Percentiles rank a stretch among this genome's conserved stretches.
These are phyloP conservation scores for Liparis tanakae DNA, from an alignment of 2,797 vertebrate species.

Conservation along the genomic window DNA sequence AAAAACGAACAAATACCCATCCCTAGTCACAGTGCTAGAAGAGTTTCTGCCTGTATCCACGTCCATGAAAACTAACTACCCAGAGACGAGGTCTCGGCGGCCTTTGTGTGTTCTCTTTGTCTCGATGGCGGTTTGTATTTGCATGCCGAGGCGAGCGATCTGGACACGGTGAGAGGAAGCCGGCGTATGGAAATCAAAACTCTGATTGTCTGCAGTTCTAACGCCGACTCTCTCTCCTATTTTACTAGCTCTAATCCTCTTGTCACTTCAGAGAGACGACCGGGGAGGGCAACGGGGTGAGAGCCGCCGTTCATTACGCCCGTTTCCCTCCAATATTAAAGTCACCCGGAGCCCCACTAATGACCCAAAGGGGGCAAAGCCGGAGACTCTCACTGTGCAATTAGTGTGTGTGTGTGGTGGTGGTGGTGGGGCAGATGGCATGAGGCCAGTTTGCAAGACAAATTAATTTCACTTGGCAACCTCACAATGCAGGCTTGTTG, in stretches of 20 bases:
- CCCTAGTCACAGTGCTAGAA: neutral
- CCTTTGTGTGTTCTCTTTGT: constrained; percentile 10
- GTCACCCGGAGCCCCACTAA: constrained; percentile 18
- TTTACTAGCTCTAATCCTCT: constrained; percentile 9
- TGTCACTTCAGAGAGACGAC: constrained; percentile 35
- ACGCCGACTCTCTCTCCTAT: neutral
- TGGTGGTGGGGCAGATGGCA: constrained; percentile 60
- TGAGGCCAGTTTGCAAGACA: constrained; percentile 64
- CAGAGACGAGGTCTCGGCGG: neutral
- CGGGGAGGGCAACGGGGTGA: constrained; percentile 27
- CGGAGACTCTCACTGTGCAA: constrained; percentile 57
- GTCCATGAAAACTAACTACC: neutral
- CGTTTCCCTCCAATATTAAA: constrained; percentile 23
- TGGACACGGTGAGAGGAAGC: neutral
- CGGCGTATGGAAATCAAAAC: neutral
- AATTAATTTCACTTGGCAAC: constrained; percentile 81
- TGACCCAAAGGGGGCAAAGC: constrained; percentile 29
- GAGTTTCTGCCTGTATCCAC: neutral
- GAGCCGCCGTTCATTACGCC: constrained; percentile 36
- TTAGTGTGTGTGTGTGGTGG: constrained; percentile 48
- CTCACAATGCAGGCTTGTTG: constrained; percentile 70
- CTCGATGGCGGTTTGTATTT: constrained; percentile 15
- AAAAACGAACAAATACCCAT: no score
- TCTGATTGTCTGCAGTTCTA: constrained; percentile 8
- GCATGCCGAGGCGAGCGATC: neutral